A percentile compares a stretch with the other conserved stretches of the same genome.
These are phyloP conservation scores for Artemisiospiza belli DNA, from an alignment of 2,113 vertebrate genomes.

Conservation along the genomic window DNA sequence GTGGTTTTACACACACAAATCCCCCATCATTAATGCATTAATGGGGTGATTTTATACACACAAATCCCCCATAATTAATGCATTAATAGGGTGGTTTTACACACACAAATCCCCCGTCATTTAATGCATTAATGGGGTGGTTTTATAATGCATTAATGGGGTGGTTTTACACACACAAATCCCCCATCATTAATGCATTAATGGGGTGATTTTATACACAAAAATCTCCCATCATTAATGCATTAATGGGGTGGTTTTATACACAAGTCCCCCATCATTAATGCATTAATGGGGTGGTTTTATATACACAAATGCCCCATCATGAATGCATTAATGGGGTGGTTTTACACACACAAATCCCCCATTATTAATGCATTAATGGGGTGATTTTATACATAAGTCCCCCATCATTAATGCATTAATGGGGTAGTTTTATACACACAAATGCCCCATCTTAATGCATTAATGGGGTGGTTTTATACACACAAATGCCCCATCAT, in stretches of 20 bases:
- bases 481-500: background rate
- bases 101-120: background rate
- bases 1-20: background rate
- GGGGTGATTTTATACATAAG: accelerated
- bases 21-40: background rate
- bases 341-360: background rate
- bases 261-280: no score
- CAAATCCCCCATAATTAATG: background rate
- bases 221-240: no score
- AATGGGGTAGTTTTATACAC: background rate
- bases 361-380: background rate
- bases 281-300: no score
- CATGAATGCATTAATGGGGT: background rate
- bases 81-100: background rate
- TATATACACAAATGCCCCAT: no score
- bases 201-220: no score
- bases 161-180: no score
- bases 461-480: no score
- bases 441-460: no score
- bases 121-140: background rate
- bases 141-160: no score
- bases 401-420: background rate
- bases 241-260: no score
- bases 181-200: no score
- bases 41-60: background rate